These are phyloP conservation scores for Malurus cyaneus DNA, from an alignment of 2,113 vertebrate genomes.

Conservation along the genomic window DNA sequence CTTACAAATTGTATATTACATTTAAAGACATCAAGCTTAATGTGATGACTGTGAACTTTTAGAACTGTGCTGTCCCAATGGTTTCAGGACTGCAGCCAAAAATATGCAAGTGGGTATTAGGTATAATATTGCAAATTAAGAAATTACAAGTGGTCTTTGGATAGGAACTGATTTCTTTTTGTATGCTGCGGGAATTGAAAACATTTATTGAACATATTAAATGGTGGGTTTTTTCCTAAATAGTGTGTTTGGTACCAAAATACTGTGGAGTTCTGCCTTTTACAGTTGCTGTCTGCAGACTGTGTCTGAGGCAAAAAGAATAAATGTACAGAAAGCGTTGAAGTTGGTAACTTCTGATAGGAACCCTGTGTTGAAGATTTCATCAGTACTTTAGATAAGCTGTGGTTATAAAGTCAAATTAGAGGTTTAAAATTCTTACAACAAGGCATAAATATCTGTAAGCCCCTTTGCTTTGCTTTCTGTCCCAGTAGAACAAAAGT, in stretches of 20 bases:
- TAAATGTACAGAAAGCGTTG: background rate
- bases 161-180: background rate
- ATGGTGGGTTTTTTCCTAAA: background rate
- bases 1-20: background rate
- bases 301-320: background rate
- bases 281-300: background rate
- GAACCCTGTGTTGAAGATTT: background rate
- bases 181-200: background rate
- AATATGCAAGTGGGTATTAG: background rate
- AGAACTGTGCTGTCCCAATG: background rate
- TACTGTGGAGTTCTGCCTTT: background rate
- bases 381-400: background rate
- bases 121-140: background rate
- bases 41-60: background rate
- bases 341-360: background rate
- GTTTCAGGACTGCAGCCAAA: background rate
- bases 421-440: background rate
- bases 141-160: background rate
- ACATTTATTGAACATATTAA: background rate
- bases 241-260: background rate
- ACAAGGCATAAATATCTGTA: background rate
- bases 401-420: background rate
- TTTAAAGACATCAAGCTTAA: background rate
- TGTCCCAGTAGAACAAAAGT: background rate
- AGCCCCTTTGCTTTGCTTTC: background rate